Conservation (phyloP, 2,113 vertebrate species). For the Potamarius usumacintae region DNA sequence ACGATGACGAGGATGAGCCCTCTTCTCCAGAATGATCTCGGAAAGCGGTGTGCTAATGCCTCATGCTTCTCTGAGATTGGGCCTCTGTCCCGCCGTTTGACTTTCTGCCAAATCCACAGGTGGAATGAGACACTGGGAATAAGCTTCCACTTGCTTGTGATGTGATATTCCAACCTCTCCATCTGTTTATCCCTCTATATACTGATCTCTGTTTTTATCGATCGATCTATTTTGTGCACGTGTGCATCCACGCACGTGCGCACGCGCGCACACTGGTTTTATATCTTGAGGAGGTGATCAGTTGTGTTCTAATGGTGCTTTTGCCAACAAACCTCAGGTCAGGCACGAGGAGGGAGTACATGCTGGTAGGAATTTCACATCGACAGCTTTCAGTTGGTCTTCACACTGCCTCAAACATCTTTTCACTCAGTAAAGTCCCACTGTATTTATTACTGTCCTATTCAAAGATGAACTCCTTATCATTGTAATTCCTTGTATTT, state of each 20-base stretch:
- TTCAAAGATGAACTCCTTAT: conserved; percentile 28
- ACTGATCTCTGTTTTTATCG: not conserved
- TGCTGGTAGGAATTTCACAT: conserved; percentile 14
- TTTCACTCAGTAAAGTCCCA: not conserved
- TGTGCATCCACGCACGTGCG: not conserved
- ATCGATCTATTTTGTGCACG: not conserved
- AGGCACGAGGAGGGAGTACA: not conserved
- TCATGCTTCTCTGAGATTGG: not conserved
- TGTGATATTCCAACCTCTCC: conserved; percentile 43
- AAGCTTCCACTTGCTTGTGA: conserved; percentile 50
- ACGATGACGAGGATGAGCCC: conserved; percentile 72
- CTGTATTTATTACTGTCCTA: conserved; percentile 46
- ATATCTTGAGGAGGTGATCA: conserved; percentile 3
- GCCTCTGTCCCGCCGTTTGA: conserved; percentile 6
- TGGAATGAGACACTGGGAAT: conserved; percentile 46
- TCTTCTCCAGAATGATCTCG: conserved; percentile 80
- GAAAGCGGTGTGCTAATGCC: conserved; percentile 35
- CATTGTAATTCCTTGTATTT: conserved; percentile 13
- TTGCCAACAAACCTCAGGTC: conserved; percentile 32
- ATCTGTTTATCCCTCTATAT: conserved; percentile 16
- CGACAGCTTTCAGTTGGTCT: conserved; percentile 14
- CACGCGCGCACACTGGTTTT: not conserved
- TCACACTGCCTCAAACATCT: conserved; percentile 31
- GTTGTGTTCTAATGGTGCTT: conserved; percentile 33
- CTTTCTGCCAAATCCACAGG: conserved; percentile 1